These are phyloP conservation scores for Scomberomorus guttatus DNA, from an alignment of 2,797 vertebrate species.

Conservation along the genomic window DNA sequence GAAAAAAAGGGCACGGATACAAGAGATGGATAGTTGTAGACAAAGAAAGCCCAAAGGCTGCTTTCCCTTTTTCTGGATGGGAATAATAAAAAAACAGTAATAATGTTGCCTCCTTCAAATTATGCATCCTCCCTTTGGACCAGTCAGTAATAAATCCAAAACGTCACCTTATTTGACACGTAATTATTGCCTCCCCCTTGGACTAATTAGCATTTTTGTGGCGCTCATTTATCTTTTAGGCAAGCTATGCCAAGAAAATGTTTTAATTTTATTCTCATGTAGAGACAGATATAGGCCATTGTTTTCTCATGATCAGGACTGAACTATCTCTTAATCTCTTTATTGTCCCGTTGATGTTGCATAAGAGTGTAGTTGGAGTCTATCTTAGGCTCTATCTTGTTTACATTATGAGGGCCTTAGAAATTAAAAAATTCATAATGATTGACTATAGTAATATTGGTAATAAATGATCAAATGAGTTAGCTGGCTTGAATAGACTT, in stretches of 20 bases:
- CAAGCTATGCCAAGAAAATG: background rate
- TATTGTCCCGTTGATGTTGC: conserved; percentile 1
- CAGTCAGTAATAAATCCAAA: conserved; percentile 28
- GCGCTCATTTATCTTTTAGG: conserved; percentile 47
- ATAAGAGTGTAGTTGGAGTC: background rate
- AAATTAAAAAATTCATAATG: conserved; percentile 10
- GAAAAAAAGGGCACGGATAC: conserved; percentile 28
- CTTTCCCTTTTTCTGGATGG: conserved; percentile 9
- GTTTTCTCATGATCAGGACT: conserved; percentile 15
- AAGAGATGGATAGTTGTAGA: conserved; percentile 23
- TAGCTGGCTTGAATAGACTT: background rate
- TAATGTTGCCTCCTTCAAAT: background rate
- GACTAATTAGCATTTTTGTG: conserved; percentile 40
- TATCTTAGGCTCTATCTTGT: background rate
- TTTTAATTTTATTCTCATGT: conserved; percentile 23
- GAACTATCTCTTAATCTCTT: conserved; percentile 14
- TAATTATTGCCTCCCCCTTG: conserved; percentile 49
- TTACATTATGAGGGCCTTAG: conserved; percentile 7
- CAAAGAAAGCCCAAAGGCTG: conserved; percentile 31
- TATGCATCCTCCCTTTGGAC: conserved; percentile 43
- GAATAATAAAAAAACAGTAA: background rate
- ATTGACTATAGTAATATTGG: conserved; percentile 8
- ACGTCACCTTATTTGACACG: conserved; percentile 36
- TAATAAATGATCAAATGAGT: conserved; percentile 5
- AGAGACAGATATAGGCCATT: background rate